These are phyloP conservation scores for Balaeniceps rex DNA, from an alignment of 2,113 vertebrate species.

Conservation along the genomic window DNA sequence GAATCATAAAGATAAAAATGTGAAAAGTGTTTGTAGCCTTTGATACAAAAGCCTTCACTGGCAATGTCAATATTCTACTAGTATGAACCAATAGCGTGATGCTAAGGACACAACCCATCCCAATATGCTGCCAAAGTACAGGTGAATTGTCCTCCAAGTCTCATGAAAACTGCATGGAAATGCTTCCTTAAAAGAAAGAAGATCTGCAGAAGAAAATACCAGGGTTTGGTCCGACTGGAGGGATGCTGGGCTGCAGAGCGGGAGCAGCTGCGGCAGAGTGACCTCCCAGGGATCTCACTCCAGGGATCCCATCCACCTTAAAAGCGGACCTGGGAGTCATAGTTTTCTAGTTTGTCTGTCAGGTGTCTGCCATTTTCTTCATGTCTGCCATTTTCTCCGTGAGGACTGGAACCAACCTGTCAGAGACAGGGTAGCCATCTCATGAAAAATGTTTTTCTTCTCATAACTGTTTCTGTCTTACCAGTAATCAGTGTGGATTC, in stretches of 20 bases:
- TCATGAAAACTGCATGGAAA: neutral
- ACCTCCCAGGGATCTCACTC: neutral
- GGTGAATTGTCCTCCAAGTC: neutral
- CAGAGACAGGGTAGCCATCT: neutral
- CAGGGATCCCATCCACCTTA: neutral
- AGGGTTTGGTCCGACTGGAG: neutral
- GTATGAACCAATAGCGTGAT: neutral
- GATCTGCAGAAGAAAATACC: neutral
- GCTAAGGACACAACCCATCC: neutral
- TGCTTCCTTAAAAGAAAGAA: neutral
- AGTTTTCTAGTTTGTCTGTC: neutral
- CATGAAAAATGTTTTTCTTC: neutral
- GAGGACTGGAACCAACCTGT: neutral
- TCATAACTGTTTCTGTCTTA: neutral
- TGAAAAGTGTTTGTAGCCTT: neutral
- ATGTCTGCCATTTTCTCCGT: neutral
- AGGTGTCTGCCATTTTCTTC: neutral
- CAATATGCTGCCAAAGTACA: neutral
- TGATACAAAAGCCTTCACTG: neutral
- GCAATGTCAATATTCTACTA: neutral
- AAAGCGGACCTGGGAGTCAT: rapidly evolving
- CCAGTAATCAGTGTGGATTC: neutral
- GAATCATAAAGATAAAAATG: neutral
- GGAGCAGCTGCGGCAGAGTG: neutral
- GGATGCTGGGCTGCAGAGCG: neutral